A percentile compares a stretch with the other conserved stretches of the same genome.
Conservation (phyloP, 2,797 vertebrate genomes). For the Lophotriccus pileatus region DNA sequence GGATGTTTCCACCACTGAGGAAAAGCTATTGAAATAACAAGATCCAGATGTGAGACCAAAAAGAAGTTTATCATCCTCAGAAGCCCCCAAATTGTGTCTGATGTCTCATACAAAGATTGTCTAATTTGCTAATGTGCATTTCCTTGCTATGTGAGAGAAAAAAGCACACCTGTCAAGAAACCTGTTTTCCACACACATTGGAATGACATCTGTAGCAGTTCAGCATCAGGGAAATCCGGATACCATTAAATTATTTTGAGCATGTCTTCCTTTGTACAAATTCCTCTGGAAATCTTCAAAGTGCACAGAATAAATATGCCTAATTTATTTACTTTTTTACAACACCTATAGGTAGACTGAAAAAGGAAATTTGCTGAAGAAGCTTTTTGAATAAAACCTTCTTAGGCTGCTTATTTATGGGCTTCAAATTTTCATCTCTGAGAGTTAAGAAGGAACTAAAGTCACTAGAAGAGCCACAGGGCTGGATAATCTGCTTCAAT, state of each 20-base stretch:
- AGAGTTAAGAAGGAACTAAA: not conserved
- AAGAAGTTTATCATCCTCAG: constrained; percentile 34
- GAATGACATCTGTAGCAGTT: constrained; percentile 51
- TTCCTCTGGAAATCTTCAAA: not conserved
- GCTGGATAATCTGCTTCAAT: not conserved
- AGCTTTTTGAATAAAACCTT: not conserved
- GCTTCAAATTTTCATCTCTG: not conserved
- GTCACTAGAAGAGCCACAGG: not conserved
- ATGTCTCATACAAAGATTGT: constrained; percentile 27
- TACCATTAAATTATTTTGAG: constrained; percentile 7
- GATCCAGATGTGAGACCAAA: constrained; percentile 70
- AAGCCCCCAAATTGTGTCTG: constrained; percentile 51
- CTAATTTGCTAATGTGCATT: constrained; percentile 57
- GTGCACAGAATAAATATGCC: not conserved
- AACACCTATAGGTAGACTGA: not conserved
- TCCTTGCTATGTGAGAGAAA: not conserved
- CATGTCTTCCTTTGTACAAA: not conserved
- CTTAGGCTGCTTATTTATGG: not conserved
- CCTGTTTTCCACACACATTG: constrained; percentile 32
- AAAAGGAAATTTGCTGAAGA: not conserved
- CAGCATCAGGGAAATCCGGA: constrained; percentile 32
- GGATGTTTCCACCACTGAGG: constrained; percentile 25
- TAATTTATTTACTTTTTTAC: not conserved
- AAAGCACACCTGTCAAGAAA: constrained; percentile 65
- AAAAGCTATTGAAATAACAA: constrained; percentile 65